Evolutionary conservation across 1,140 invertebrate species (phyloP).

Genomic region (Meteorus sp.): DNA sequence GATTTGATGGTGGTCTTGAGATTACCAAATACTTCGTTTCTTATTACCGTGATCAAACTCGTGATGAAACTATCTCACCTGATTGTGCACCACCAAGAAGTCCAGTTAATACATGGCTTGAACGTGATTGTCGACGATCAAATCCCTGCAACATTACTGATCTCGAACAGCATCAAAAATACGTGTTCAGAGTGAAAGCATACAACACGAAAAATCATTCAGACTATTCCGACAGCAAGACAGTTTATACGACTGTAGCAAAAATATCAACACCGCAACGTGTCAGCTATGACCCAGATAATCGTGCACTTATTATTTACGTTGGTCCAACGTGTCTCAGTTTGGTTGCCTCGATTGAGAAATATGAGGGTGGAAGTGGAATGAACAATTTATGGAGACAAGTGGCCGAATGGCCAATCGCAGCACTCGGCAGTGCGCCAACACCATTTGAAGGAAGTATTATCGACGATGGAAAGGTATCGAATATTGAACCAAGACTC

Average conservation of each 20-base stretch:
- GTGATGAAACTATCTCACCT: slow-evolving; percentile 63
- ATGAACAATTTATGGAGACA: slow-evolving; percentile 67
- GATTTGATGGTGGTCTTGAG: slow-evolving; percentile 84
- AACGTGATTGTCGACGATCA: slow-evolving; percentile 78
- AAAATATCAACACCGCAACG: slow-evolving; percentile 78
- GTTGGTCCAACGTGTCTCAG: slow-evolving; percentile 75
- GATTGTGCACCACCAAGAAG: slow-evolving; percentile 66
- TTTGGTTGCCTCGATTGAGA: slow-evolving; percentile 73
- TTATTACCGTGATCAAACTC: slow-evolving; percentile 66
- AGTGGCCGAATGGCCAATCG: slow-evolving; percentile 69
- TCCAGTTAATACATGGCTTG: slow-evolving; percentile 70
- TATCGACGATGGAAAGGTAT: slow-evolving; percentile 59
- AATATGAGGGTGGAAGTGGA: slow-evolving; percentile 61
- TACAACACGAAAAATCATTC: slow-evolving; percentile 83
- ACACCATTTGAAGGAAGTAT: slow-evolving; percentile 70
- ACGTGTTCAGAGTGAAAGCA: slow-evolving; percentile 83
- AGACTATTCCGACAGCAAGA: slow-evolving; percentile 80
- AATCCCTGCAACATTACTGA: slow-evolving; percentile 86
- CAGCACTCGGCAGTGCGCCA: slow-evolving; percentile 67
- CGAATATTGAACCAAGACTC: slow-evolving; percentile 65
- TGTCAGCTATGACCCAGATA: slow-evolving; percentile 79
- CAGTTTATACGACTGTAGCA: slow-evolving; percentile 78
- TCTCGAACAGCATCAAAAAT: slow-evolving; percentile 81
- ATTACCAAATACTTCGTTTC: slow-evolving; percentile 85
- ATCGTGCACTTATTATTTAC: slow-evolving; percentile 73